Base-by-base conservation (phyloP, 2,113 vertebrate genomes). In the Notarius quadriscutis region DNA sequence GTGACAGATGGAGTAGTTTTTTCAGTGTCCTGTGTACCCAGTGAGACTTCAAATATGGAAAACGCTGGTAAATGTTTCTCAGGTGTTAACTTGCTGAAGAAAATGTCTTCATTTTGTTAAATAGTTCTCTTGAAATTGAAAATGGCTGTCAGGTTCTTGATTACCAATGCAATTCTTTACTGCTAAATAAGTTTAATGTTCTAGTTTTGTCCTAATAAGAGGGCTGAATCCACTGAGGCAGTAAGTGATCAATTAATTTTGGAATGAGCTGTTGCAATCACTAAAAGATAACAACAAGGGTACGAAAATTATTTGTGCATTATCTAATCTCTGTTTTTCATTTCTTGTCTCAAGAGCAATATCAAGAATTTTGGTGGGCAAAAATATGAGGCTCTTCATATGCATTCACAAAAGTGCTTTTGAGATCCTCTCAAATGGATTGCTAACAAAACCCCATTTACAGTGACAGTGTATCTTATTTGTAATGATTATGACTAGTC, bases 361-460 rank as follows among this genome's bases (percentile, higher is more conserved):
- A 55, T 83, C 41, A 78, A 12, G 60, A 60, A 63, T 78, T 85
- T 69, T 34, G 51, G 30, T 81, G 87, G 81, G 69, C 81, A 83
- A 87, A 84, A 83, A 83, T 69, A 77, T 34, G 85, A 84, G 57
- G 87, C 53, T 82, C 78, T 84, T 77, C 51, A 84, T 51, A 69
- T 41, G 72, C 78, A 58, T 51, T 75, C 41, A 87, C 41, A 87
- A 83, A 78, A 67, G 81, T 84, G 87, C 87, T 57, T 83, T 79
- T 48, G 62, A 87, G 50, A 87, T 87, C 87, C 8, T 84, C 82
- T 87, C 87, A 87, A 87, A 83, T 87, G 86, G 86, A 87, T 87
- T 87, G 81, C 86, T 87, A 82, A 87, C 79, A 87, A 83, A 77
- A 78, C 69, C 87, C 87, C 81, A 82, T 50, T 50, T 48, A 75